Percentiles rank a stretch among this genome's conserved stretches.
phyloP scores from a whole-genome alignment of 2,113 vertebrate genomes.

The Opisthocomus hoazin region DNA sequence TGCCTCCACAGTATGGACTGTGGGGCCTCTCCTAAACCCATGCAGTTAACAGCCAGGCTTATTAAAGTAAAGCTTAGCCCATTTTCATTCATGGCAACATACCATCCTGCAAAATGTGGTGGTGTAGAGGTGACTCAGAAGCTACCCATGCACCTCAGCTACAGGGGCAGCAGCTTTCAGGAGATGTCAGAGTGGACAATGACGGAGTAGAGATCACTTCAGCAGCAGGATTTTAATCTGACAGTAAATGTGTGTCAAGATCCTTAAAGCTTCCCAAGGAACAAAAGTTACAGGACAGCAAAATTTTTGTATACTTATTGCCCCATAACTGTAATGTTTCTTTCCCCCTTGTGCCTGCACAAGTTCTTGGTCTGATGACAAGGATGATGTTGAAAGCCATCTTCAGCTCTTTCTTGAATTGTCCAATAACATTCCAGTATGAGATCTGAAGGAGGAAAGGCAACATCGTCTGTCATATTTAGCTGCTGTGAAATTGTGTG shows the following conservation, averaged over 20 bases:
- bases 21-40: neutral
- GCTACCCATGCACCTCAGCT: neutral
- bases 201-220: neutral
- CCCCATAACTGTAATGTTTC: neutral
- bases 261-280: neutral
- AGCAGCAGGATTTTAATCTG: neutral
- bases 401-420: slow-evolving; percentile 24
- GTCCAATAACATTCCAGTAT: neutral
- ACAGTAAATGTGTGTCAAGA: neutral
- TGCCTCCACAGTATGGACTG: rapidly evolving
- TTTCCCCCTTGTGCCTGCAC: neutral
- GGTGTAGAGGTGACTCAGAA: neutral
- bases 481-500: slow-evolving; percentile 34
- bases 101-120: neutral
- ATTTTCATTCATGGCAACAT: neutral
- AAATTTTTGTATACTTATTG: neutral
- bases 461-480: slow-evolving; percentile 21
- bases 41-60: neutral
- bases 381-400: neutral
- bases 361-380: neutral
- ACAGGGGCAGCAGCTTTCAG: neutral
- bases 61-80: neutral
- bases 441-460: neutral
- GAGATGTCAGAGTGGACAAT: neutral
- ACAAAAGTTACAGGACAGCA: neutral